Evolutionary conservation across 2,888 invertebrate genomes (phyloP).

Genomic region (Eretmocerus hayati): DNA sequence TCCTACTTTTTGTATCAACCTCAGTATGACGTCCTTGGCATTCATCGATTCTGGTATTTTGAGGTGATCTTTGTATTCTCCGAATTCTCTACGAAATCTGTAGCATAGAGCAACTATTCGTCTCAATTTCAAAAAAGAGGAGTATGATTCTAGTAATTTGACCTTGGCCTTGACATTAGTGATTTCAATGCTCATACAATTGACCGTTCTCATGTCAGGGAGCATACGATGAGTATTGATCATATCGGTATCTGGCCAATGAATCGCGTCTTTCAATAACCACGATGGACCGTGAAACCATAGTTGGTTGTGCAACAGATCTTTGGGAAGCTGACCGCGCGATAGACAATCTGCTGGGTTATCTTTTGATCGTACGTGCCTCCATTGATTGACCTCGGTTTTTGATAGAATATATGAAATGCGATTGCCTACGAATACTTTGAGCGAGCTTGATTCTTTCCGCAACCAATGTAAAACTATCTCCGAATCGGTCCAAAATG

Average conservation of each 20-base stretch:
- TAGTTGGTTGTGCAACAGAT: slow-evolving; percentile 1
- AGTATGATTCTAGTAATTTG: background rate
- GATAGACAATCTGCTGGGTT: slow-evolving; percentile 1
- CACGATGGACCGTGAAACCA: slow-evolving; percentile 22
- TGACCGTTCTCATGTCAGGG: background rate
- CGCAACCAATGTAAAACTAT: slow-evolving; percentile 1
- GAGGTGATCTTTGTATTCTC: background rate
- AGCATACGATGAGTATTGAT: background rate
- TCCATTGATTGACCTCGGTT: background rate
- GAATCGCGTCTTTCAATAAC: background rate
- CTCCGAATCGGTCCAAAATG: background rate
- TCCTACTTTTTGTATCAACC: too few relatives aligned
- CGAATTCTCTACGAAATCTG: background rate
- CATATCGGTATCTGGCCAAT: background rate
- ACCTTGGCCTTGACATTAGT: too few relatives aligned
- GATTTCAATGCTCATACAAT: background rate
- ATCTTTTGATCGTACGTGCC: background rate
- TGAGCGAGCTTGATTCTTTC: background rate
- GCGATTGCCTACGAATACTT: background rate
- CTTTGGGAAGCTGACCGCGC: background rate
- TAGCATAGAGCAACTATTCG: too few relatives aligned
- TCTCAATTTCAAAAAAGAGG: background rate
- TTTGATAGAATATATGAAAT: background rate
- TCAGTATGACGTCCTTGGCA: too few relatives aligned
- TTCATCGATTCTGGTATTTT: background rate